Evolutionary conservation across 2,888 invertebrate genomes (phyloP), one percentile per base, ranked within the genome.

Genomic region (Agelastica alni): DNA sequence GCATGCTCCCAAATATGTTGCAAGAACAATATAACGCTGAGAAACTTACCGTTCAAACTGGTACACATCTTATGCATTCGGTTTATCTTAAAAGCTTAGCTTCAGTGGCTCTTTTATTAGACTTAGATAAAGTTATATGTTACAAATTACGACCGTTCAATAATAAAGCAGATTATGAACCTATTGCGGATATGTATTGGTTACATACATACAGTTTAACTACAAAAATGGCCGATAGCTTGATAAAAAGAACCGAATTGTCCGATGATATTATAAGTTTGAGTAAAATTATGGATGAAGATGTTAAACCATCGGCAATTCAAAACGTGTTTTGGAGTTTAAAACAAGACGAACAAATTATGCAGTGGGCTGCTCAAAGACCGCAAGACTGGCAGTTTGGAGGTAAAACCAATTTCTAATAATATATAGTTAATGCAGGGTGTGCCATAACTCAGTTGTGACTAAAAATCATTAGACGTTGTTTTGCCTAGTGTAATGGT

Each of bases 301-400:
- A 66, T n/a, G 57, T 58, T 3, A 64, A 66, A 53, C 60, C 62
- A 0, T 63, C 70, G 2, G 65, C 66, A 7, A 69, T 74, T 61
- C 79, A 82, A 60, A 82, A 82, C 62, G 70, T 70, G 16, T 71
- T 73, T 16, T 86, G 85, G 85, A 79, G 76, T 45, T 66, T 82
- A 32, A 78, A 79, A 58, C 81, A 81, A 66, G 85, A 85, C 66
- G 78, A 79, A 44, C 83, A 85, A 69, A 80, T 85, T 31, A 83
- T 85, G 76, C 72, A 75, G 36, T 86, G 85, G 85, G 79, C 80
- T 1, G 80, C 79, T 2, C 80, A 83, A 61, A 74, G 79, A 26
- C 85, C 85, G 2, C 81, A 82, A 56, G 85, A 85, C 71, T 86
- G 85, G 85, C 84, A 84, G 70, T 79, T 83, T 26, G 84, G 84